Evolutionary conservation across 1,140 invertebrate genomes (phyloP).

Genomic region (Drosophila rhopaloa): DNA sequence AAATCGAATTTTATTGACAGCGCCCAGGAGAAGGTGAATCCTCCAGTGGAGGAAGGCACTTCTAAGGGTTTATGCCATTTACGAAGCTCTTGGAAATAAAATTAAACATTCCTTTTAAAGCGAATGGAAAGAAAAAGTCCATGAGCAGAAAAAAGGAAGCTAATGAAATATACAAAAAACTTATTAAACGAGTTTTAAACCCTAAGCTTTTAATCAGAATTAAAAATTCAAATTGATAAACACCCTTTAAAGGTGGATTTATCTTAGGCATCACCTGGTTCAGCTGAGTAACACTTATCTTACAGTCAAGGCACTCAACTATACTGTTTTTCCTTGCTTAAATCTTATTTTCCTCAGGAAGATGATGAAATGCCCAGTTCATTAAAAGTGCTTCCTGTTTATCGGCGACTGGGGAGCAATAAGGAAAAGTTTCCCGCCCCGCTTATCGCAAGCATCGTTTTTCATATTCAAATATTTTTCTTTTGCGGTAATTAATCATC

Average conservation of each 20-base stretch:
- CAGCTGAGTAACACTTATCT: no score
- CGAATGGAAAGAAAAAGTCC: not conserved
- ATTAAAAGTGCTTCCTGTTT: constrained; percentile 64
- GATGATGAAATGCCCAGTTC: constrained; percentile 69
- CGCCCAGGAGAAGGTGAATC: constrained; percentile 33
- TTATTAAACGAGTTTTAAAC: no score
- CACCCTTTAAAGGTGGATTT: no score
- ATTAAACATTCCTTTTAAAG: not conserved
- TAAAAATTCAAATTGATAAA: no score
- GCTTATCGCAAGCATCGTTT: constrained; percentile 60
- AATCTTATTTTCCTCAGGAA: constrained; percentile 21
- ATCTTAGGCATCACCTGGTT: no score
- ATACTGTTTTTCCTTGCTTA: not conserved
- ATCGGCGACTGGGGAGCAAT: constrained; percentile 75
- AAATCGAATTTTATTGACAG: constrained; percentile 61
- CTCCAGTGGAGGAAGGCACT: not conserved
- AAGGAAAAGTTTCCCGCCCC: constrained; percentile 57
- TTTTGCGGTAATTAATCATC: constrained; percentile 72
- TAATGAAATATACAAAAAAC: no score
- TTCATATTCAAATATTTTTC: constrained; percentile 75
- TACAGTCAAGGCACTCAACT: no score
- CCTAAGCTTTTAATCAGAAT: no score
- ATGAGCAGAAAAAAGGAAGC: not conserved
- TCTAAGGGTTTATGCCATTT: constrained; percentile 12
- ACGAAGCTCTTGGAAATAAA: constrained; percentile 6